Base-by-base conservation (phyloP, 1,140 invertebrate genomes). In the Drosophila orosa region DNA sequence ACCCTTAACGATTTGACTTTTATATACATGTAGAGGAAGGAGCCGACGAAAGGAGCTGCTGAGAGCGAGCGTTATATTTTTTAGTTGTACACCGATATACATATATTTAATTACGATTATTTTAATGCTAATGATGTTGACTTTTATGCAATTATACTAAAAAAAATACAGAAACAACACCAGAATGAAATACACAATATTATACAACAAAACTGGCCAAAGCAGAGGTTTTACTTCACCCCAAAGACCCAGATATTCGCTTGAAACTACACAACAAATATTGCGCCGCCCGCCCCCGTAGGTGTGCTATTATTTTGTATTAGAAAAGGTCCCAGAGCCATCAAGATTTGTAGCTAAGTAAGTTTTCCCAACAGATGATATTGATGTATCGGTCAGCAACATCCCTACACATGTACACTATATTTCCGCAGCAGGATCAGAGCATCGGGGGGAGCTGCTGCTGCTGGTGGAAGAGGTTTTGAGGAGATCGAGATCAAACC, bases 181-280 rank as follows among this genome's bases (percentile, higher is more conserved):
- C 78, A 86, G 79, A 87, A 68, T 87, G 63, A 84, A 89, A 87
- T 87, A 89, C 84, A 80, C 65, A 72, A 77, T 89, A 89, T 80
- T 77, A 80, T 89, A 89, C 72, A 87, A 87, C 61, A 59, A 80
- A 87, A 82, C 60, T 72, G 68, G 66, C 33, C 76, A 78, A 73
- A 74, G 58, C 57, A 47, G 52, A 74, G 72, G 42, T 77, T 80
- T 84, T 84, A 71, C 58, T 78, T 80, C 50, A 56, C 13, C 44
- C 55, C 27, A 54, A 29, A 57, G 48, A 33, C 48, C 55, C 57
- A 74, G 8, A 12, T 17, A 12, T 42, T 31, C 17, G 54, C 17
- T 19, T 13, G 13, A 35, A 54, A 35, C 13, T 22, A 54, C 29
- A 54, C 25, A 13, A 40, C 7, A 33, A 37, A 29, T 42, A 33